Evolutionary conservation across 2,113 vertebrate species (phyloP).

Genomic region (Ondatra zibethicus): DNA sequence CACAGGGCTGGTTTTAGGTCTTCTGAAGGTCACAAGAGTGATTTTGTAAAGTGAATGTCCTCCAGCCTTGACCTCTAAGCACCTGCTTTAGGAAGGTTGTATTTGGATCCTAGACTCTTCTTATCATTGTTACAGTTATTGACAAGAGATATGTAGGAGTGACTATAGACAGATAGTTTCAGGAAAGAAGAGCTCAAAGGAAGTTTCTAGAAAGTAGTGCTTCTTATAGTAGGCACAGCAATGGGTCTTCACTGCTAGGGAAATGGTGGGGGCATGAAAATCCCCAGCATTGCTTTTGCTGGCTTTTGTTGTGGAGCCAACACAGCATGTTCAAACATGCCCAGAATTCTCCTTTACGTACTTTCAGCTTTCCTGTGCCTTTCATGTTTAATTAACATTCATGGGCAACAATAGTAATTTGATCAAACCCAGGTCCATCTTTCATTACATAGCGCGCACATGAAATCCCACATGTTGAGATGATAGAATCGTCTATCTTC

Average conservation of each 20-base stretch:
- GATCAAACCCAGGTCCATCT: not conserved
- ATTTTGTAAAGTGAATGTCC: not conserved
- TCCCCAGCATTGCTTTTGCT: not conserved
- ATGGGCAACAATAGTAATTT: constrained; percentile 39
- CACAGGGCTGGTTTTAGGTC: not conserved
- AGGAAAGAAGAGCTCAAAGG: not conserved
- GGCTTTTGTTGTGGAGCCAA: not conserved
- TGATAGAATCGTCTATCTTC: constrained; percentile 53
- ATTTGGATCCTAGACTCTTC: not conserved
- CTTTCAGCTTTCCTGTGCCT: not conserved
- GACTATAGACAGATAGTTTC: not conserved
- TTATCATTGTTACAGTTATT: not conserved
- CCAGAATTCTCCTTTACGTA: not conserved
- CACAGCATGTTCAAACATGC: not conserved
- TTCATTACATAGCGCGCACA: constrained; percentile 40
- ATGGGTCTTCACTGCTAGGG: rapidly evolving
- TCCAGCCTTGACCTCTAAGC: not conserved
- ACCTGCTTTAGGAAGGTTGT: not conserved
- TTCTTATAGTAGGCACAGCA: not conserved
- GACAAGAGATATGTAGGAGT: not conserved
- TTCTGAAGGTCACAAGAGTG: not conserved
- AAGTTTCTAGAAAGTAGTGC: not conserved
- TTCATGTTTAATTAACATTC: constrained; percentile 35
- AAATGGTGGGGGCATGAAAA: not conserved
- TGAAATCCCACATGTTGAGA: constrained; percentile 39